Evolutionary conservation across 2,888 invertebrate genomes (phyloP).

Genomic region (Oscheius sp.): DNA sequence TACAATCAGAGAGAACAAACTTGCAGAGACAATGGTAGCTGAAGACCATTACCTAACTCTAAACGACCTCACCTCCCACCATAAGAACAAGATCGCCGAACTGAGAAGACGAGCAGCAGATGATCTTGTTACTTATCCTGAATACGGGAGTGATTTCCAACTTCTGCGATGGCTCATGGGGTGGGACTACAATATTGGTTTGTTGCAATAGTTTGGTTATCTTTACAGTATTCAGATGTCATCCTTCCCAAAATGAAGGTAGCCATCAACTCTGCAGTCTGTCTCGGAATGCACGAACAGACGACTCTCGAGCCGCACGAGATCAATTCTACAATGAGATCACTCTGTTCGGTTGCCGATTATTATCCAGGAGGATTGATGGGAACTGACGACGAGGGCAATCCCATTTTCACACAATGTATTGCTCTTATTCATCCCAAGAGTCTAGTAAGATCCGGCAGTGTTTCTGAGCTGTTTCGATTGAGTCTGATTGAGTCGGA

Average conservation of each 20-base stretch:
- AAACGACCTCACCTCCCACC: conserved; percentile 23
- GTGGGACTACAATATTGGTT: conserved; percentile 66
- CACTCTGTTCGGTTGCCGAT: conserved; percentile 54
- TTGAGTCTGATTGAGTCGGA: conserved; percentile 62
- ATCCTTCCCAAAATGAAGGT: conserved; percentile 53
- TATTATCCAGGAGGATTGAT: conserved; percentile 65
- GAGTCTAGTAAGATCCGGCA: conserved; percentile 59
- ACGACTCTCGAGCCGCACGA: conserved; percentile 23
- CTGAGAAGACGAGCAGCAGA: conserved; percentile 43
- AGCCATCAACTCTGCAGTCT: conserved; percentile 43
- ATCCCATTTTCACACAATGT: conserved; percentile 56
- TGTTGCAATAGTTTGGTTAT: not conserved
- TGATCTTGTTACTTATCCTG: conserved; percentile 48
- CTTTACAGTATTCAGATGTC: conserved; percentile 38
- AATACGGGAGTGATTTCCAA: conserved; percentile 64
- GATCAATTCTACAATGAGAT: conserved; percentile 56
- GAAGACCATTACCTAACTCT: conserved; percentile 15
- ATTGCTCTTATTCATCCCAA: conserved; percentile 61
- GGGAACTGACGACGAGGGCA: conserved; percentile 51
- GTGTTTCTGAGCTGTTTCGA: conserved; percentile 61
- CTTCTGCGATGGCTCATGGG: conserved; percentile 68
- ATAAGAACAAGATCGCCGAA: conserved; percentile 54
- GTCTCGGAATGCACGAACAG: conserved; percentile 42
- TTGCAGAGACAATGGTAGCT: conserved; percentile 1
- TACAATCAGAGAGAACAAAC: too few relatives aligned